These are phyloP conservation scores for Pollicipes pollicipes DNA, from an alignment of 1,140 invertebrate species.

Conservation along the genomic window DNA sequence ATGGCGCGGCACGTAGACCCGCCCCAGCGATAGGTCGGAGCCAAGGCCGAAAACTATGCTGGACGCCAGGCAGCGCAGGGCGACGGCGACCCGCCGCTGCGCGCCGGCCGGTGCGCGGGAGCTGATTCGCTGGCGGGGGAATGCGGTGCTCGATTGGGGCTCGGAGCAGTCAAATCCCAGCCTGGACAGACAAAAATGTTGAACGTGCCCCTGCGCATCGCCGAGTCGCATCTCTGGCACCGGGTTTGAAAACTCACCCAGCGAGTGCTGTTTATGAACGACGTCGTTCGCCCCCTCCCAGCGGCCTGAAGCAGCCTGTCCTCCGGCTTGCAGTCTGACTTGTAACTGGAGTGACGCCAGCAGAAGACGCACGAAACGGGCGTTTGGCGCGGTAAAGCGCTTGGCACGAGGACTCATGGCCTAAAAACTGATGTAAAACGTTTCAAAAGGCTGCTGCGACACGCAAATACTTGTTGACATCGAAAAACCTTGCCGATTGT, in stretches of 20 bases:
- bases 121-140: not conserved
- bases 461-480: too few species aligned
- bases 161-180: not conserved
- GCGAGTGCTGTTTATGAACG: not conserved
- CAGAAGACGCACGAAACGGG: too few species aligned
- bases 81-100: not conserved
- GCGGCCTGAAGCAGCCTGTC: not conserved
- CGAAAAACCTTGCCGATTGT: too few species aligned
- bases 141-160: not conserved
- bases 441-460: too few species aligned
- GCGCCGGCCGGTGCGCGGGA: not conserved
- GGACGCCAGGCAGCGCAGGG: not conserved
- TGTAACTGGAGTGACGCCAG: too few species aligned
- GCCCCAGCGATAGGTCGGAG: not conserved
- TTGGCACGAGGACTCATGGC: too few species aligned
- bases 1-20: not conserved
- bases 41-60: not conserved
- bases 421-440: too few species aligned
- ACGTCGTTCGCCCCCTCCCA: not conserved
- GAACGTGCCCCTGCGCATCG: not conserved
- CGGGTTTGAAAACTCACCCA: not conserved
- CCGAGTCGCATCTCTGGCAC: not conserved
- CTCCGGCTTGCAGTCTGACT: too few species aligned
- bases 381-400: too few species aligned
- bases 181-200: not conserved